These are phyloP conservation scores for Chaenocephalus aceratus DNA, from an alignment of 2,113 vertebrate genomes.

Conservation along the genomic window DNA sequence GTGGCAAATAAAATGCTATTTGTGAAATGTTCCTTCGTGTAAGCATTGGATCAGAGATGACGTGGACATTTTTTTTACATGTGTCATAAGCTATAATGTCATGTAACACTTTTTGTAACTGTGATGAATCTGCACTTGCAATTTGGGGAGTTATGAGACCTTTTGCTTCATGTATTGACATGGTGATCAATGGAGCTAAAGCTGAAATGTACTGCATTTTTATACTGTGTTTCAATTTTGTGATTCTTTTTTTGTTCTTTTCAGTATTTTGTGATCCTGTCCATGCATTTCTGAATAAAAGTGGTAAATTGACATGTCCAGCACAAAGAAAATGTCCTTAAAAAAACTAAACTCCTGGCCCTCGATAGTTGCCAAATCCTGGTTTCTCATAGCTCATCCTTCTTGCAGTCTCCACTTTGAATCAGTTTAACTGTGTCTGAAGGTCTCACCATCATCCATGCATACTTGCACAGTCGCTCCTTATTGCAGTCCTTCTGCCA, in stretches of 20 bases:
- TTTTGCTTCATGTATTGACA: conserved; percentile 50
- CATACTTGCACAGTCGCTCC: conserved; percentile 85
- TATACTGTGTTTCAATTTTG: conserved; percentile 49
- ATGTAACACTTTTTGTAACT: conserved; percentile 45
- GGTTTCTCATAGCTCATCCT: conserved; percentile 84
- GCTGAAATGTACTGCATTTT: conserved; percentile 51
- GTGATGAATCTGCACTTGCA: conserved; percentile 56
- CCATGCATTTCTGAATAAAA: conserved; percentile 71
- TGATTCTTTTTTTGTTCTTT: conserved; percentile 37
- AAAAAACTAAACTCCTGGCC: neutral
- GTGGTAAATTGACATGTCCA: conserved; percentile 49
- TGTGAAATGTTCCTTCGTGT: conserved; percentile 45
- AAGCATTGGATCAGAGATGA: conserved; percentile 29
- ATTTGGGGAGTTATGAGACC: conserved; percentile 34
- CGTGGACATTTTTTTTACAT: conserved; percentile 9
- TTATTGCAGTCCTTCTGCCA: conserved; percentile 90
- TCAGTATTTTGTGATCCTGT: conserved; percentile 70
- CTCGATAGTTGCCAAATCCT: neutral
- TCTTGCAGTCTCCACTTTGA: conserved; percentile 74
- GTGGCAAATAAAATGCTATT: conserved; percentile 29
- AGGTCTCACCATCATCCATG: conserved; percentile 90
- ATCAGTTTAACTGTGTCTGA: conserved; percentile 66
- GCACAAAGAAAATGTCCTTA: neutral
- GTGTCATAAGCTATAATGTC: conserved; percentile 57
- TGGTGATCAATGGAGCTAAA: conserved; percentile 34